Percentiles rank a stretch among this genome's conserved stretches.
These are phyloP conservation scores for Drosophila antonietae DNA, from an alignment of 2,888 invertebrate genomes.

Conservation along the genomic window DNA sequence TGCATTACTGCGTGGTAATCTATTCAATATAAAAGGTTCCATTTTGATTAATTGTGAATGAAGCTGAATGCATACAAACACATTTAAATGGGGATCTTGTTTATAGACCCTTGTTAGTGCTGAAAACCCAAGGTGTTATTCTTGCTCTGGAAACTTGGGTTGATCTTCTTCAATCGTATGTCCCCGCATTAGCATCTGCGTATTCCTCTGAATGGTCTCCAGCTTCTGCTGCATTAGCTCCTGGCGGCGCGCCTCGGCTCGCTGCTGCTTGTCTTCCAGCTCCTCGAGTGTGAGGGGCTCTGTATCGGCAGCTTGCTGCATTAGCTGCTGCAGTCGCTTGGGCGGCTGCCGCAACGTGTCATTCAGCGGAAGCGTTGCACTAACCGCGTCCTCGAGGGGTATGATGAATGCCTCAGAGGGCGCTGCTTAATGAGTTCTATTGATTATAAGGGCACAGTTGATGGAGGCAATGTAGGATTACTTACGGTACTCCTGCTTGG, in stretches of 20 bases:
- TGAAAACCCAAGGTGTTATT: no score
- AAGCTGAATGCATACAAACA: no score
- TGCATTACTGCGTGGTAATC: no score
- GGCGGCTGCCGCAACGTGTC: conserved; percentile 86
- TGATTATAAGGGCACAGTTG: conserved; percentile 15
- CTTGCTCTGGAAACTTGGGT: background rate
- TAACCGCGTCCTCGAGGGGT: conserved; percentile 82
- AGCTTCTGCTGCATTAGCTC: conserved; percentile 84
- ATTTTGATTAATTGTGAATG: no score
- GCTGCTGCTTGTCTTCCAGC: conserved; percentile 89
- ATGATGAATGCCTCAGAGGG: conserved; percentile 88
- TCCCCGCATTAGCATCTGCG: conserved; percentile 85
- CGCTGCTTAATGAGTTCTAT: conserved; percentile 59
- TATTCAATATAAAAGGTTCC: no score
- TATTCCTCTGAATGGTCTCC: conserved; percentile 82
- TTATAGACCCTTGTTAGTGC: no score
- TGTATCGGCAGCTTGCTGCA: conserved; percentile 85
- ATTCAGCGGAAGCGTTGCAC: conserved; percentile 38
- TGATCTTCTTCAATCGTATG: conserved; percentile 74
- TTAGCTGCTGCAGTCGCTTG: conserved; percentile 88
- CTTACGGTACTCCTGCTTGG: conserved; percentile 66
- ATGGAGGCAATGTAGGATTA: conserved; percentile 9
- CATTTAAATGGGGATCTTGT: no score
- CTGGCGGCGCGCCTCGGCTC: conserved; percentile 89
- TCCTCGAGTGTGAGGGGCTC: conserved; percentile 86